Percentiles rank a stretch among this genome's conserved stretches.
phyloP scores from a whole-genome alignment of 2,113 vertebrate species.

The Numida meleagris region DNA sequence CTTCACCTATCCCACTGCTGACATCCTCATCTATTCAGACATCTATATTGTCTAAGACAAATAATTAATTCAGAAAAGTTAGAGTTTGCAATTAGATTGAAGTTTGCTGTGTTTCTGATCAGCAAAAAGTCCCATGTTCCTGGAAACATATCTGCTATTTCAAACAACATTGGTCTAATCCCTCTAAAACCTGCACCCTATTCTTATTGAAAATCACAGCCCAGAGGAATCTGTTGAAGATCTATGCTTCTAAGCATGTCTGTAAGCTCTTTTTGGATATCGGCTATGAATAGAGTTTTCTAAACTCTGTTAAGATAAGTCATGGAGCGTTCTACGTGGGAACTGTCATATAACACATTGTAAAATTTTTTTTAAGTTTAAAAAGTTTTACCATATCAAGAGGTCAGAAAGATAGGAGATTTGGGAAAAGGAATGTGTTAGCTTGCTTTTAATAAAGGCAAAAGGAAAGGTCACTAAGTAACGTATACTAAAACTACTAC shows the following conservation, averaged over 20 bases:
- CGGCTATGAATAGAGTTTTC: constrained; percentile 22
- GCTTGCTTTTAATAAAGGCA: constrained; percentile 40
- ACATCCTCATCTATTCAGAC: not conserved
- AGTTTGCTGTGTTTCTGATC: not conserved
- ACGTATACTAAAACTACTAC: not conserved
- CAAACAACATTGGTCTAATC: not conserved
- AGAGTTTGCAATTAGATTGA: not conserved
- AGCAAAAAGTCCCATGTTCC: not conserved
- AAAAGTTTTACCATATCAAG: constrained; percentile 46
- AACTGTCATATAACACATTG: constrained; percentile 69
- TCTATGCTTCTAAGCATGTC: not conserved
- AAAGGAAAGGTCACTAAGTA: not conserved
- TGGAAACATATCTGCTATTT: not conserved
- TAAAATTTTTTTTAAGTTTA: constrained; percentile 61
- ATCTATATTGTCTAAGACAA: not conserved
- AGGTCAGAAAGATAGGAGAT: constrained; percentile 38
- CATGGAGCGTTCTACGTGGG: constrained; percentile 15
- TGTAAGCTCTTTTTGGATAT: constrained; percentile 9
- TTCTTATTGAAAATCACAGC: not conserved
- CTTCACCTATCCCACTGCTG: not conserved
- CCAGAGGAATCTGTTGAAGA: not conserved
- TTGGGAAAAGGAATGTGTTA: constrained; percentile 32
- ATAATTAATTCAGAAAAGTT: not conserved
- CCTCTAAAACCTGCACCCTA: not conserved
- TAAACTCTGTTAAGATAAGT: constrained; percentile 59